These are phyloP conservation scores for Drosophila nigricruria DNA, from an alignment of 2,888 invertebrate species.

Conservation along the genomic window DNA sequence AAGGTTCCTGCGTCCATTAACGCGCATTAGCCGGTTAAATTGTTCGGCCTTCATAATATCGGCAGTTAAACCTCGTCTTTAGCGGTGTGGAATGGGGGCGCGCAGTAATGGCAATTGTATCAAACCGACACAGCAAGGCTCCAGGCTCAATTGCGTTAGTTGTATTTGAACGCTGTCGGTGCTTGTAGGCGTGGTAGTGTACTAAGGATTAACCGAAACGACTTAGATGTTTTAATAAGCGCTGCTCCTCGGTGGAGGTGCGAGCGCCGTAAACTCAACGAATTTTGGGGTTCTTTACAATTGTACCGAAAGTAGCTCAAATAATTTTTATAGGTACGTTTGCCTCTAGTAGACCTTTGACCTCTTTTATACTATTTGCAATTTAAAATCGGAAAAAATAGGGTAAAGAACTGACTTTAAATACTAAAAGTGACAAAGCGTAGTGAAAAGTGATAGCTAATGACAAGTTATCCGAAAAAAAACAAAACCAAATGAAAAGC, in stretches of 20 bases:
- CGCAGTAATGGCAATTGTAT: slow-evolving; percentile 3
- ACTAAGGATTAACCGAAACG: slow-evolving; percentile 4
- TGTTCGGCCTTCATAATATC: slow-evolving; percentile 62
- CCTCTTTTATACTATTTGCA: slow-evolving; percentile 39
- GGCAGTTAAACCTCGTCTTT: slow-evolving; percentile 30
- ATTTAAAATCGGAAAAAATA: slow-evolving; percentile 50
- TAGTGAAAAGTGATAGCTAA: slow-evolving; percentile 24
- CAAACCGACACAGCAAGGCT: background rate
- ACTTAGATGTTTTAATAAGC: background rate
- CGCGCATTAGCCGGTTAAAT: slow-evolving; percentile 51
- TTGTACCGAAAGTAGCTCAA: slow-evolving; percentile 17
- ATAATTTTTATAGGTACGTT: slow-evolving; percentile 12
- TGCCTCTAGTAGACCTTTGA: slow-evolving; percentile 8
- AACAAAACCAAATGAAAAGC: slow-evolving; percentile 15
- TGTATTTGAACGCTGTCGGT: background rate
- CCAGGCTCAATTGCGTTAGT: background rate
- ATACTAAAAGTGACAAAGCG: slow-evolving; percentile 50
- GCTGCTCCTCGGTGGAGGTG: slow-evolving; percentile 17
- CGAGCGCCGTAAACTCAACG: slow-evolving; percentile 4
- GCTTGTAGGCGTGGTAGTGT: background rate
- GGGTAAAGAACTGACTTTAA: slow-evolving; percentile 33
- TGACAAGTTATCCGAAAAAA: background rate
- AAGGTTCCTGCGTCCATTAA: slow-evolving; percentile 53
- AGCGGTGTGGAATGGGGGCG: background rate
- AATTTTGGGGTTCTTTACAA: slow-evolving; percentile 19